phyloP scores from a whole-genome alignment of 2,113 vertebrate genomes.

The Pterophyllum scalare region DNA sequence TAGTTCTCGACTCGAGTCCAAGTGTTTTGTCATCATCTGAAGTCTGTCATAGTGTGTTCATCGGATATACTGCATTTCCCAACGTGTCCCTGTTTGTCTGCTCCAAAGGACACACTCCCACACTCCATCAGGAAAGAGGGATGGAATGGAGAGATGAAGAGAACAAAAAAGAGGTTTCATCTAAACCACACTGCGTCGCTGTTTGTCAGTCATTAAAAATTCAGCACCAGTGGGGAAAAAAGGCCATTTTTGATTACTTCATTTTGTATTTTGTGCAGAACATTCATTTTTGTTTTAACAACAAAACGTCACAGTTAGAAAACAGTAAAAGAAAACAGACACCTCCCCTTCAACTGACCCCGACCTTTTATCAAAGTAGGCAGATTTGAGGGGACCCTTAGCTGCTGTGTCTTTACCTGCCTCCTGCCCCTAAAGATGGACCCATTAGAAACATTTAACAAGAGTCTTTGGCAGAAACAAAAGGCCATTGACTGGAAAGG shows the following conservation, averaged over 20 bases:
- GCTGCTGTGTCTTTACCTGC: neutral
- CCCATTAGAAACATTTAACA: constrained; percentile 59
- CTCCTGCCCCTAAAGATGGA: constrained; percentile 8
- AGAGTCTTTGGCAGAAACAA: constrained; percentile 80
- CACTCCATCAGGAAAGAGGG: constrained; percentile 39
- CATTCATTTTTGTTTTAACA: constrained; percentile 69
- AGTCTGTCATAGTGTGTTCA: constrained; percentile 44
- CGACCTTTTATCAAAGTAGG: neutral
- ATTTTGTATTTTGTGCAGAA: constrained; percentile 56
- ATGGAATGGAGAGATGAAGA: constrained; percentile 34
- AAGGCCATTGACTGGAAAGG: constrained; percentile 19
- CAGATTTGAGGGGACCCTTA: neutral
- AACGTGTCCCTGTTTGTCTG: constrained; percentile 59
- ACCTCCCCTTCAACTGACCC: neutral
- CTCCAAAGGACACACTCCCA: constrained; percentile 37
- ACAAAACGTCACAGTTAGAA: constrained; percentile 54
- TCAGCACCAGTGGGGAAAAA: constrained; percentile 78
- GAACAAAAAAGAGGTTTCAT: constrained; percentile 13
- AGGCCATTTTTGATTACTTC: constrained; percentile 73
- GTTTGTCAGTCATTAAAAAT: constrained; percentile 57
- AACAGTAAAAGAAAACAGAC: constrained; percentile 18
- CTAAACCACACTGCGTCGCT: constrained; percentile 28
- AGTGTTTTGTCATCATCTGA: constrained; percentile 9
- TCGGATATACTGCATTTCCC: constrained; percentile 67
- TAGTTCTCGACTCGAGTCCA: constrained; percentile 16